Evolutionary conservation across 1,140 invertebrate genomes (phyloP).

Genomic region (Nephotettix cincticeps): DNA sequence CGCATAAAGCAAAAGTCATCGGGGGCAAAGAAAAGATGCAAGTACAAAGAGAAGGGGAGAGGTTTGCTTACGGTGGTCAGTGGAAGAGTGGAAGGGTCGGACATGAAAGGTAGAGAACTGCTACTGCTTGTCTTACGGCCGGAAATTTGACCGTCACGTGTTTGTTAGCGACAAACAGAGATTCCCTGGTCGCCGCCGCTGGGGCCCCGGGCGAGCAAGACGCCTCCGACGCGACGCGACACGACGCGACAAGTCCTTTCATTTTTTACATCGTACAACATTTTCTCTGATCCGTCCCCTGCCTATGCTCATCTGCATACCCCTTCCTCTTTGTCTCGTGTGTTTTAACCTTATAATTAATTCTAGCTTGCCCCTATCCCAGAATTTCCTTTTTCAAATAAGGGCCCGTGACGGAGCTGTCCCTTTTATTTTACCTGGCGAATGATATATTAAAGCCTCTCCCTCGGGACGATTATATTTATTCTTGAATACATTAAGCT

Average conservation of each 20-base stretch:
- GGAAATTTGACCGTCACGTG: constrained; percentile 33
- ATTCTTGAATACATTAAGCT: not conserved
- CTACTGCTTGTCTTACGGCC: constrained; percentile 29
- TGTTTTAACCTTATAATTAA: constrained; percentile 21
- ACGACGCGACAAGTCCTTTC: too few relatives aligned
- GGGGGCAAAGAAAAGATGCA: constrained; percentile 1
- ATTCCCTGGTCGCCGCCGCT: constrained; percentile 22
- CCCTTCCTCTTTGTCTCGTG: constrained; percentile 12
- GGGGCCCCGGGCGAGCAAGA: constrained; percentile 13
- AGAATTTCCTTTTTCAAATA: constrained; percentile 23
- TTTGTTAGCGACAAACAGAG: constrained; percentile 30
- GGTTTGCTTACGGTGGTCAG: not conserved
- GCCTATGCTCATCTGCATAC: constrained; percentile 5
- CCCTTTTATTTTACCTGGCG: constrained; percentile 14
- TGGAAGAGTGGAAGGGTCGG: constrained; percentile 9
- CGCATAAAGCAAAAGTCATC: not conserved
- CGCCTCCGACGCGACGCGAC: not conserved
- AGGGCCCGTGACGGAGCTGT: constrained; percentile 6
- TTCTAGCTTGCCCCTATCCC: constrained; percentile 2
- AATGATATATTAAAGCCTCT: constrained; percentile 8
- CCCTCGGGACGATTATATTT: not conserved
- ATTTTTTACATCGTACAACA: constrained; percentile 13
- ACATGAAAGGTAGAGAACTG: constrained; percentile 25
- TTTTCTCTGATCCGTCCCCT: constrained; percentile 8
- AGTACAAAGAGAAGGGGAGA: constrained; percentile 1